These are phyloP conservation scores for Saguinus imperator DNA, from an alignment of 2,113 vertebrate genomes.

Conservation along the genomic window DNA sequence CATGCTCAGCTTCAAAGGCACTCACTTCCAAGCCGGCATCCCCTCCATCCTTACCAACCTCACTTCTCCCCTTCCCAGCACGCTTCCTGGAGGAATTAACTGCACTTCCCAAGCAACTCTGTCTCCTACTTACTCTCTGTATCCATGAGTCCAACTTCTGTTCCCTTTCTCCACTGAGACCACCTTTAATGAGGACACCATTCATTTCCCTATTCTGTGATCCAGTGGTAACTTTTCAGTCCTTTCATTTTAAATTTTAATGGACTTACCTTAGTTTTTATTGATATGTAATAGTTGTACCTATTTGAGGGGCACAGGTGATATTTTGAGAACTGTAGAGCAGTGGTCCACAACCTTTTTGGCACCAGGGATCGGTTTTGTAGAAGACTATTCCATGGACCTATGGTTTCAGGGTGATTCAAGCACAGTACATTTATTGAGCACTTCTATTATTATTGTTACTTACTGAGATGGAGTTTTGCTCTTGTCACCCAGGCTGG, in stretches of 20 bases:
- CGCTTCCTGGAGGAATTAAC: background rate
- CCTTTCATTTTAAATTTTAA: background rate
- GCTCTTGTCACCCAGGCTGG: too few species aligned
- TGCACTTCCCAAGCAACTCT: accelerated
- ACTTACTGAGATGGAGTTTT: too few species aligned
- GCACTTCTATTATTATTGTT: too few species aligned
- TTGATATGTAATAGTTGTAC: background rate
- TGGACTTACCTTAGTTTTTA: background rate
- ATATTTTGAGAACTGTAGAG: background rate
- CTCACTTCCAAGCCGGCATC: background rate
- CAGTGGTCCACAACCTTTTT: too few species aligned
- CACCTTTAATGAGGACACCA: background rate
- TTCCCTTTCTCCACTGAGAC: background rate
- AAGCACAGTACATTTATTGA: too few species aligned
- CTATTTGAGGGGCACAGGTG: background rate
- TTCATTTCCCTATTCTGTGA: background rate
- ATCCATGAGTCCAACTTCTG: background rate
- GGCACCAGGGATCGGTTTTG: too few species aligned
- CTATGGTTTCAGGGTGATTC: too few species aligned
- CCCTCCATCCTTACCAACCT: background rate
- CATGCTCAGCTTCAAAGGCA: background rate
- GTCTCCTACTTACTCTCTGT: background rate
- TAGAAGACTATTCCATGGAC: too few species aligned
- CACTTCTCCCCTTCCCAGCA: background rate
- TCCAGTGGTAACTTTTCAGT: background rate